Evolutionary conservation across 2,888 invertebrate genomes (phyloP).

Genomic region (Platycnemis pennipes): DNA sequence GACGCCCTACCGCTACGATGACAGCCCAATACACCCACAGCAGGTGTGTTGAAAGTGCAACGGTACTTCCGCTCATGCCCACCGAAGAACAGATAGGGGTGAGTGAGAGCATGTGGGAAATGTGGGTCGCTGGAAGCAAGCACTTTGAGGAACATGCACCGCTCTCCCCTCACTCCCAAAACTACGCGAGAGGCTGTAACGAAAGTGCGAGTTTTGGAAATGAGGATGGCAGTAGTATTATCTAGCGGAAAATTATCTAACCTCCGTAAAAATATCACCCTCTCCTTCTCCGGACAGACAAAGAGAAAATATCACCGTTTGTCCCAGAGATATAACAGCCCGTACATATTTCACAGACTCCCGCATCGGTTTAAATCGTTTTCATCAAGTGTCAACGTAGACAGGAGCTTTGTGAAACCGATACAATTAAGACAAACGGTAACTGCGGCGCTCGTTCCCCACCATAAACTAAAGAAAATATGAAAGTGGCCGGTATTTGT

Average conservation of each 20-base stretch:
- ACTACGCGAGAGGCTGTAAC: background rate
- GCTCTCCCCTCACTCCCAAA: background rate
- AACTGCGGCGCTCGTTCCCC: too few species aligned
- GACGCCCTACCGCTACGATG: constrained; percentile 8
- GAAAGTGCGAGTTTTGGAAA: constrained; percentile 3
- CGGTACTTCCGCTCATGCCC: constrained; percentile 39
- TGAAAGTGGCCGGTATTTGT: too few species aligned
- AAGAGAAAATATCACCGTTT: background rate
- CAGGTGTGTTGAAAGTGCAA: constrained; percentile 60
- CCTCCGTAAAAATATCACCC: background rate
- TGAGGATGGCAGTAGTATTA: background rate
- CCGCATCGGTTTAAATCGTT: background rate
- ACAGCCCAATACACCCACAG: background rate
- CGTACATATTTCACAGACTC: background rate
- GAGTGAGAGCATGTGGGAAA: constrained; percentile 3
- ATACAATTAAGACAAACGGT: too few species aligned
- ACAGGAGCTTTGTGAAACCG: too few species aligned
- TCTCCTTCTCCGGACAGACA: background rate
- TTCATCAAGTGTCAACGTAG: background rate
- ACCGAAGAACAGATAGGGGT: background rate
- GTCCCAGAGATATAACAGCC: background rate
- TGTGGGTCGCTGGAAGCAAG: constrained; percentile 23
- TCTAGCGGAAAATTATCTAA: background rate
- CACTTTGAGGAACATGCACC: background rate
- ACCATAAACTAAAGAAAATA: too few species aligned